Base-by-base conservation (phyloP, 2,797 vertebrate genomes). In the Fistularia commersonii region DNA sequence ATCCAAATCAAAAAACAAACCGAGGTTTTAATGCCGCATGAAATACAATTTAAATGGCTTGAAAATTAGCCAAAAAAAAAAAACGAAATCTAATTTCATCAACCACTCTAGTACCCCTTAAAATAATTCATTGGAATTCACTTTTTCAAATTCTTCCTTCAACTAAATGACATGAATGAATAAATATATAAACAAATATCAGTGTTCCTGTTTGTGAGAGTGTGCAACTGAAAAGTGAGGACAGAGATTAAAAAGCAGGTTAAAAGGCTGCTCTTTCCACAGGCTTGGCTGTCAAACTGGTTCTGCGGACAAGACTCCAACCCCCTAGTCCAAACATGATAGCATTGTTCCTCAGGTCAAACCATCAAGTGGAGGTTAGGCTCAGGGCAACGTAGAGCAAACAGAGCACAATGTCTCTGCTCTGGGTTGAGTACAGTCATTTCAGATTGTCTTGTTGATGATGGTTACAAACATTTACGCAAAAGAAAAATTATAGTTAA, bases 241-340 rank as follows among this genome's bases (percentile, higher is more conserved):
- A 85, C 68, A 69, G 55, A 83, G 77, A 80, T 77, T 70, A 82
- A 80, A 78, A 59, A 54, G 50, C 57, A 66, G 69, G 80, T 81
- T 83, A 80, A 76, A 80, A 74, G 66, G 61, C 62, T 66, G 70
- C 61, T 81, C 74, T 75, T 79, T 72, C 66, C 12, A 51, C 51
- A 61, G 57, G 60, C 66, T 59, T 63, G 50, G 69, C 72, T 80
- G 86, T 79, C 84, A 85, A 86, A 89, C 86, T 56, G 23, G 86
- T 89, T 88, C 76, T 74, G 63, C 81, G 73, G 76, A 83, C 72
- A 76, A 73, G 50, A 56, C 61, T 59, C 37, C 68, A 67, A 66
- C 66, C 79, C 83, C 77, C 76, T 43, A 60, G 72, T 54, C 64
- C 52, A 31, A 54, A 66, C 60, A 45, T 73, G 76, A 77, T 76